Percentiles rank a stretch among this genome's conserved stretches.
phyloP scores from a whole-genome alignment of 2,797 vertebrate genomes.

The Thaleichthys pacificus region DNA sequence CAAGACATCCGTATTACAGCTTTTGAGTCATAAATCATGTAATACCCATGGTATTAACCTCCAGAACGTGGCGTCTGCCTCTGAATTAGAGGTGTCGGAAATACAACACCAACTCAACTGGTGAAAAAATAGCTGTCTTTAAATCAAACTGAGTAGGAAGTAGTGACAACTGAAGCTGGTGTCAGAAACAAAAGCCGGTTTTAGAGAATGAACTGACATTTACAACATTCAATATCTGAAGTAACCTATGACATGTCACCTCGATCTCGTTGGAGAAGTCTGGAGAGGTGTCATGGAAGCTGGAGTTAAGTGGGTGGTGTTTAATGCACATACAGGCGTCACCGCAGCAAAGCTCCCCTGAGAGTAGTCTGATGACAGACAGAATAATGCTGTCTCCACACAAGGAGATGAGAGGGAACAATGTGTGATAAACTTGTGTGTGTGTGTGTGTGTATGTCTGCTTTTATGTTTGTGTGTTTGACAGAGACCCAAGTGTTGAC shows the following conservation, averaged over 20 bases:
- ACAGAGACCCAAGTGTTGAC: no score
- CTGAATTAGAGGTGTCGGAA: not conserved
- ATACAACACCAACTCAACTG: not conserved
- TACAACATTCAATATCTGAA: slow-evolving; percentile 19
- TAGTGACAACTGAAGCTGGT: no score
- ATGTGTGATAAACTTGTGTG: slow-evolving; percentile 1
- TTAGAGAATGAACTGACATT: not conserved
- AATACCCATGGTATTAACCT: no score
- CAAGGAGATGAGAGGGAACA: slow-evolving; percentile 35
- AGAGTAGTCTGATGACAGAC: slow-evolving; percentile 39
- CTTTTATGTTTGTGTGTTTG: slow-evolving; percentile 14
- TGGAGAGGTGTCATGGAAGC: slow-evolving; percentile 16
- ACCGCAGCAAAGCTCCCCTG: slow-evolving; percentile 45
- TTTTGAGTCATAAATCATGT: no score
- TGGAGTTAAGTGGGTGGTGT: slow-evolving; percentile 32
- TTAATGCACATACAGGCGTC: slow-evolving; percentile 30
- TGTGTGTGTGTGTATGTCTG: not conserved
- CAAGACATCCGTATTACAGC: no score
- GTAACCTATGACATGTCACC: slow-evolving; percentile 15
- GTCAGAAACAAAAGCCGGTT: no score
- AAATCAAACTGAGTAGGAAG: not conserved
- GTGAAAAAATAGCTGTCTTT: not conserved
- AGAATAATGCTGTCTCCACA: slow-evolving; percentile 33
- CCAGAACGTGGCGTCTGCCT: not conserved
- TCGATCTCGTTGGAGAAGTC: not conserved